These are phyloP conservation scores for Epinephelus cyanopodus DNA, from an alignment of 2,113 vertebrate species.

Conservation along the genomic window DNA sequence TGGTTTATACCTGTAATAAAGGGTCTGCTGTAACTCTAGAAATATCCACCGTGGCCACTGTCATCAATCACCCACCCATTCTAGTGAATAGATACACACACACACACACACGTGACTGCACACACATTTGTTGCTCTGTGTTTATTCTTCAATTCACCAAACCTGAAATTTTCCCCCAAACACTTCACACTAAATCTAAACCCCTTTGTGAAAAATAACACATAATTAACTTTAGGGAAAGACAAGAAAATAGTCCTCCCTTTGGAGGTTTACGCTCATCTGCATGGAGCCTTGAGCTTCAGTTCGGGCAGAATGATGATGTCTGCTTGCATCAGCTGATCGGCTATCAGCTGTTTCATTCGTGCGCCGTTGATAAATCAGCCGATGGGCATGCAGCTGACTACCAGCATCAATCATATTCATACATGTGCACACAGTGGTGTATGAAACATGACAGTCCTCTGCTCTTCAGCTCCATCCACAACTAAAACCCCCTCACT, in stretches of 20 bases:
- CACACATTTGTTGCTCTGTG: constrained; percentile 23
- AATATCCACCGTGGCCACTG: constrained; percentile 29
- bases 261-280: constrained; percentile 10
- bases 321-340: constrained; percentile 18
- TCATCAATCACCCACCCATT: constrained; percentile 61
- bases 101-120: constrained; percentile 11
- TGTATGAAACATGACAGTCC: neutral
- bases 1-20: constrained; percentile 65
- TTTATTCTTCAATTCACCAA: constrained; percentile 40
- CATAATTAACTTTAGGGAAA: constrained; percentile 39
- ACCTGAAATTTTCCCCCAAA: constrained; percentile 44
- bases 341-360: constrained; percentile 21
- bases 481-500: neutral
- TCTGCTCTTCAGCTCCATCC: constrained; percentile 2
- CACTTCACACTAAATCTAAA: constrained; percentile 45
- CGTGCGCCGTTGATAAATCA: neutral
- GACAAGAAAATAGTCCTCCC: neutral
- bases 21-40: constrained; percentile 60
- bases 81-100: constrained; percentile 33
- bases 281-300: constrained; percentile 9
- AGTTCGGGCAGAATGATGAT: neutral
- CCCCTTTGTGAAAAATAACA: constrained; percentile 16
- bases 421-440: neutral
- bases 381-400: constrained; percentile 7
- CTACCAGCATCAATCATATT: constrained; percentile 1